phyloP scores from a whole-genome alignment of 1,140 invertebrate genomes.

The Drosophila mayri region DNA sequence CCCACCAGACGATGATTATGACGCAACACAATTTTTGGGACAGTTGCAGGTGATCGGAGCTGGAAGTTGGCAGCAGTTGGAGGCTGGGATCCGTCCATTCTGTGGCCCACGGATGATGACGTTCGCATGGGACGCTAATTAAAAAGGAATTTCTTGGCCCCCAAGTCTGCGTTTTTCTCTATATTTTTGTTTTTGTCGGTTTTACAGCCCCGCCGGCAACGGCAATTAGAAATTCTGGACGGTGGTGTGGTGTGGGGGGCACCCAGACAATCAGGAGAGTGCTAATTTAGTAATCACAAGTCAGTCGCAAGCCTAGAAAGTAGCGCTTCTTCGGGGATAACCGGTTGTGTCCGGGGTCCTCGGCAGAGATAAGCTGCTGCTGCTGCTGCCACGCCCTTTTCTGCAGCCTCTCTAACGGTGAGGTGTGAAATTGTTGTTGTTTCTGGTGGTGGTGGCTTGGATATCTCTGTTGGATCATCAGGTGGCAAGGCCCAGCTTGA shows the following conservation, averaged over 20 bases:
- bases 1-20: conserved; percentile 75
- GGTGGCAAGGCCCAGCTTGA: conserved; percentile 61
- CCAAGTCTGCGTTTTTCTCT: conserved; percentile 14
- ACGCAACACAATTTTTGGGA: conserved; percentile 75
- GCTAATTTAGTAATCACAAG: conserved; percentile 81
- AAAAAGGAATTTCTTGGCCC: conserved; percentile 73
- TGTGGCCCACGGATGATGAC: conserved; percentile 23
- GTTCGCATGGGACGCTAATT: conserved; percentile 68
- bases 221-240: conserved; percentile 69
- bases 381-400: conserved; percentile 11
- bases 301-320: conserved; percentile 47
- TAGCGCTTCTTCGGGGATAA: conserved; percentile 28
- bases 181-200: conserved; percentile 17
- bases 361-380: conserved; percentile 42
- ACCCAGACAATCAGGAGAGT: conserved; percentile 70
- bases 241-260: background rate
- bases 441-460: conserved; percentile 22
- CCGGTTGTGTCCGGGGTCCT: conserved; percentile 65
- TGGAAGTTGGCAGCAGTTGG: conserved; percentile 1
- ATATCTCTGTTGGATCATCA: conserved; percentile 65
- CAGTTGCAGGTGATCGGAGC: conserved; percentile 49
- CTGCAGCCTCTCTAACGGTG: conserved; percentile 58
- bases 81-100: conserved; percentile 16
- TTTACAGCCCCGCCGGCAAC: conserved; percentile 36
- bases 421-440: conserved; percentile 72